phyloP scores from a whole-genome alignment of 2,113 vertebrate genomes.

The Acrocephalus kingi region DNA sequence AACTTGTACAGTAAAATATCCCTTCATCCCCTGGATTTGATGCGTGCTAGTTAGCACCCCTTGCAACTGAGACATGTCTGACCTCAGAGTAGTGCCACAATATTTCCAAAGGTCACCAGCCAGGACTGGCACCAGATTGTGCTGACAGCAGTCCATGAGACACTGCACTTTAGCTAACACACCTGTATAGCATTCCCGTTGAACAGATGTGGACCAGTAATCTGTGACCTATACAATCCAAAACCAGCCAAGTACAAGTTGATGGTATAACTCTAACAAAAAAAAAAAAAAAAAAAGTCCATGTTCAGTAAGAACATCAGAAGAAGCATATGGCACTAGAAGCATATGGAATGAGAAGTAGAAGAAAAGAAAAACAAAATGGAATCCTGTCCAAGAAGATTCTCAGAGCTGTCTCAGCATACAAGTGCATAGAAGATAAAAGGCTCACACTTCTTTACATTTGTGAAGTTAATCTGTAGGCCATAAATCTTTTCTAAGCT shows the following conservation, averaged over 20 bases:
- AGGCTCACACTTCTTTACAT: not conserved
- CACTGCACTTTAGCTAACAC: not conserved
- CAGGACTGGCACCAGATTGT: not conserved
- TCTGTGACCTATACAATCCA: not conserved
- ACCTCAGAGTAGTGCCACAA: not conserved
- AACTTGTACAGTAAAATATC: not conserved
- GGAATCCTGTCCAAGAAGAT: not conserved
- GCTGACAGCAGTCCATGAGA: not conserved
- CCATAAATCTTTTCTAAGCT: not conserved
- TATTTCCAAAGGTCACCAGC: not conserved
- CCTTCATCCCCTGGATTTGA: not conserved
- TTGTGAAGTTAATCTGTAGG: not conserved
- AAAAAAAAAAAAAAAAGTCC: not conserved
- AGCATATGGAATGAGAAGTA: not conserved
- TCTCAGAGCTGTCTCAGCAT: not conserved
- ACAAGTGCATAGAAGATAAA: not conserved
- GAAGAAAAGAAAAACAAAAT: not conserved
- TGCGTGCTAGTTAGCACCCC: rapidly evolving
- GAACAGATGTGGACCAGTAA: not conserved
- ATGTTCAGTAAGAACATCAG: not conserved
- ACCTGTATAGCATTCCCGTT: not conserved
- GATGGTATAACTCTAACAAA: not conserved
- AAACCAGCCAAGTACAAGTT: not conserved
- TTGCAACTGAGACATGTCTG: not conserved
- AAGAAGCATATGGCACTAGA: not conserved